phyloP scores from a whole-genome alignment of 2,888 invertebrate species.

The Cynaeus angustus region DNA sequence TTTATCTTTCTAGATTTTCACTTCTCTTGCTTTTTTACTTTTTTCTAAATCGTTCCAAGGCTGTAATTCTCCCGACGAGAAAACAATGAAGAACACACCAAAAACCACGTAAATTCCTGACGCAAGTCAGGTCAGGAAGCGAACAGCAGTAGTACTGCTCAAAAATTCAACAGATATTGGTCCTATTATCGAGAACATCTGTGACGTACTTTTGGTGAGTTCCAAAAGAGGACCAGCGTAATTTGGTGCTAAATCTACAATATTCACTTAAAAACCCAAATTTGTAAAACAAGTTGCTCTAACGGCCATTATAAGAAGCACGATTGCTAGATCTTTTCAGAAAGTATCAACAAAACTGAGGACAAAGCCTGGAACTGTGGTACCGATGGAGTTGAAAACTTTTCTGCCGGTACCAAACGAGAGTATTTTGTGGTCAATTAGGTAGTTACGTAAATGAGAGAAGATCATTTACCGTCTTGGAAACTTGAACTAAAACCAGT shows the following conservation, averaged over 20 bases:
- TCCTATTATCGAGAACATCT: constrained; percentile 83
- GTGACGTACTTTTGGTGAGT: constrained; percentile 84
- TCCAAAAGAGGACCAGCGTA: constrained; percentile 88
- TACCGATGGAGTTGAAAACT: constrained; percentile 73
- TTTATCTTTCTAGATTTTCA: too few relatives aligned
- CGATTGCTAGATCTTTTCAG: constrained; percentile 75
- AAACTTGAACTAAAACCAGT: too few relatives aligned
- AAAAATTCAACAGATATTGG: constrained; percentile 81
- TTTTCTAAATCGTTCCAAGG: too few relatives aligned
- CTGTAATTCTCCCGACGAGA: too few relatives aligned
- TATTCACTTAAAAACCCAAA: constrained; percentile 81
- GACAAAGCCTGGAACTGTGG: constrained; percentile 80
- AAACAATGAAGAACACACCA: too few relatives aligned
- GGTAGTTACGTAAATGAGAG: too few relatives aligned
- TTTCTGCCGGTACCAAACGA: constrained; percentile 74
- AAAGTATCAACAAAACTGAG: constrained; percentile 76
- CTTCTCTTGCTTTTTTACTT: too few relatives aligned
- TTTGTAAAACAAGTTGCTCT: constrained; percentile 81
- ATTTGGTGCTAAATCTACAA: constrained; percentile 88
- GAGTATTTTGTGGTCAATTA: constrained; percentile 71
- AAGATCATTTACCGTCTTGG: too few relatives aligned
- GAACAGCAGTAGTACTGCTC: too few relatives aligned
- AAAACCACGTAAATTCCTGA: too few relatives aligned
- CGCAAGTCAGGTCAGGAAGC: too few relatives aligned
- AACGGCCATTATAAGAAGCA: constrained; percentile 79